These are phyloP conservation scores for Leptura quadrifasciata DNA, from an alignment of 2,888 invertebrate species.

Conservation along the genomic window DNA sequence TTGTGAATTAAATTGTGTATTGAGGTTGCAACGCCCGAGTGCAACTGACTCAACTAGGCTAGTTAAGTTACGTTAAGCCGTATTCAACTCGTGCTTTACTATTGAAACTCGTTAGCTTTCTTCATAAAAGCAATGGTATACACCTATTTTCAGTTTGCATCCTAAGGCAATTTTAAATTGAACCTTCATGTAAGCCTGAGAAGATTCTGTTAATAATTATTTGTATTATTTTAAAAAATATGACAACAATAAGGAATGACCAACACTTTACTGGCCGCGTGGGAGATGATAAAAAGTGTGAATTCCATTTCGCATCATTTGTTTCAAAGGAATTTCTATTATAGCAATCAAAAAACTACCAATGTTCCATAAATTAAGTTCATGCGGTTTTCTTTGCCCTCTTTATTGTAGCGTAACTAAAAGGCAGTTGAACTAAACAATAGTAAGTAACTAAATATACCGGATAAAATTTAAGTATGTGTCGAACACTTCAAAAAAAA, in stretches of 20 bases:
- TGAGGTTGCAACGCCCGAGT: neutral
- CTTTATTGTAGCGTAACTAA: slow-evolving; percentile 20
- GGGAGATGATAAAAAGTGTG: slow-evolving; percentile 5
- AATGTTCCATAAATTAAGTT: slow-evolving; percentile 12
- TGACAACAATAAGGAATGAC: slow-evolving; percentile 28
- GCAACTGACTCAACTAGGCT: neutral
- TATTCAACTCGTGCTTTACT: slow-evolving; percentile 15
- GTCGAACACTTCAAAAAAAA: slow-evolving; percentile 3
- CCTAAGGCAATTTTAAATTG: slow-evolving; percentile 24
- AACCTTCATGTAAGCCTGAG: slow-evolving; percentile 11
- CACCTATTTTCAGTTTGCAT: neutral
- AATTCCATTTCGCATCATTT: slow-evolving; percentile 29
- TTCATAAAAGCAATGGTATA: slow-evolving; percentile 1
- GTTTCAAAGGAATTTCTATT: slow-evolving; percentile 26
- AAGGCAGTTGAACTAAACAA: neutral
- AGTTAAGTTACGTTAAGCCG: neutral
- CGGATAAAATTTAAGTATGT: neutral
- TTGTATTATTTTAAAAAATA: slow-evolving; percentile 25
- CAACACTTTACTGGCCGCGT: slow-evolving; percentile 8
- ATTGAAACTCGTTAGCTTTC: slow-evolving; percentile 29
- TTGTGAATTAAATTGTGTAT: too few species aligned
- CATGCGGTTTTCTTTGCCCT: slow-evolving; percentile 18
- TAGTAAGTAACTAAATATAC: neutral
- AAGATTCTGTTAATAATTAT: slow-evolving; percentile 15
- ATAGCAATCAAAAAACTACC: neutral